These are phyloP conservation scores for Macheiramphus alcinus DNA, from an alignment of 2,113 vertebrate species.

Conservation along the genomic window DNA sequence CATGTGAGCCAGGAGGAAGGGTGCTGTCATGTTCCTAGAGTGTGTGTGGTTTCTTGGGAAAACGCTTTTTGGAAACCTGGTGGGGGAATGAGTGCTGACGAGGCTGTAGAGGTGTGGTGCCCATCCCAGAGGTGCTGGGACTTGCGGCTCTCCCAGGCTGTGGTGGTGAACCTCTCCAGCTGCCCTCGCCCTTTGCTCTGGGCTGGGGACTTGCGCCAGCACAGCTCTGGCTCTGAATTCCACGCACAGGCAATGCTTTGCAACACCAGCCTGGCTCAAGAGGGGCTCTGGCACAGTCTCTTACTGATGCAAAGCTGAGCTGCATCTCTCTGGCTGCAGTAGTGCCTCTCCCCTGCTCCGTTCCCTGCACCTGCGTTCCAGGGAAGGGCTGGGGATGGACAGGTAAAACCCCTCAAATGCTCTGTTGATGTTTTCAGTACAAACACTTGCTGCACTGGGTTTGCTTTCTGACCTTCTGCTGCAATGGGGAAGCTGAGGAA, in stretches of 20 bases:
- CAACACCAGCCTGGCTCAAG: background rate
- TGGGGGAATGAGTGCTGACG: no score
- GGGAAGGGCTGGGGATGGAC: background rate
- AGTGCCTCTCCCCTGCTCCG: background rate
- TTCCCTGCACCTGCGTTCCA: background rate
- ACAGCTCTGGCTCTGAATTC: background rate
- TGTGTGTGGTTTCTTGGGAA: background rate
- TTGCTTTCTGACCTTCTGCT: background rate
- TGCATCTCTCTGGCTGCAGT: background rate
- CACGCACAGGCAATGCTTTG: background rate
- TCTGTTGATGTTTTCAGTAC: no score
- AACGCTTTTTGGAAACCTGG: background rate
- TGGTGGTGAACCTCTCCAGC: background rate
- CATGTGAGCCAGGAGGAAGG: background rate
- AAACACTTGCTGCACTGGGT: rapidly evolving
- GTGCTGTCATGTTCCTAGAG: background rate
- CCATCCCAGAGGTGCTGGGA: background rate
- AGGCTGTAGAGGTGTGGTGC: background rate
- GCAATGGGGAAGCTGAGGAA: rapidly evolving
- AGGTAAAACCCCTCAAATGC: rapidly evolving
- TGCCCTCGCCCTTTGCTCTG: background rate
- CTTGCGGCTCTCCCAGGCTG: background rate
- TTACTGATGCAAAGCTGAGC: background rate
- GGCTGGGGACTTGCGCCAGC: background rate
- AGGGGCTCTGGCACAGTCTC: background rate